phyloP scores from a whole-genome alignment of 2,113 vertebrate genomes.

The Cynoglossus semilaevis region DNA sequence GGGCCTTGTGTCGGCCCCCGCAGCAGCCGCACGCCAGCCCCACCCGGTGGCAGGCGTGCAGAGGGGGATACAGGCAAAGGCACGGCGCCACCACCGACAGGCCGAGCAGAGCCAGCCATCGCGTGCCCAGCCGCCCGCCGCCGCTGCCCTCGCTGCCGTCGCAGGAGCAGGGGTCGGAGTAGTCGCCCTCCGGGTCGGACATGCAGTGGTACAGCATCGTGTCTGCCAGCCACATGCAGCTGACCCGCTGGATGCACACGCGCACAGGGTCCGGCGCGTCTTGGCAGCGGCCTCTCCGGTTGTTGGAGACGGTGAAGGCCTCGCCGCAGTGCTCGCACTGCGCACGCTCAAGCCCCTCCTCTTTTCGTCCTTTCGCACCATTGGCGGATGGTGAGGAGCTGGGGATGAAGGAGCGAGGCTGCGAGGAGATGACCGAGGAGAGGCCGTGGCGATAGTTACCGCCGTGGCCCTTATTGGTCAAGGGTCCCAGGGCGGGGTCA shows the following conservation, averaged over 20 bases:
- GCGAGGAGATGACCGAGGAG: constrained; percentile 81
- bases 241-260: constrained; percentile 88
- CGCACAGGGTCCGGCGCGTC: constrained; percentile 91
- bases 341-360: constrained; percentile 81
- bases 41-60: constrained; percentile 92
- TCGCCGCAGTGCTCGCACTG: constrained; percentile 95
- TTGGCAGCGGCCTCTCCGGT: constrained; percentile 89
- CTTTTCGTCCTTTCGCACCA: constrained; percentile 80
- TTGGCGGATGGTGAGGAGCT: constrained; percentile 58
- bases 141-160: constrained; percentile 84
- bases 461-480: constrained; percentile 73
- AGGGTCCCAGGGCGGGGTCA: constrained; percentile 75
- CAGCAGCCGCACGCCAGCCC: constrained; percentile 92
- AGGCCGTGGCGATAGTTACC: constrained; percentile 41
- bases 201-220: constrained; percentile 99
- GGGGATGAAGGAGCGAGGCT: constrained; percentile 80
- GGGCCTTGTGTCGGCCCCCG: constrained; percentile 93
- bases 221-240: constrained; percentile 99
- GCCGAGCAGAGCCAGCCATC: constrained; percentile 93
- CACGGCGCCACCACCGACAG: constrained; percentile 94
- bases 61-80: constrained; percentile 98
- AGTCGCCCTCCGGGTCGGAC: constrained; percentile 98
- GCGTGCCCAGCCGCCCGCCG: constrained; percentile 86
- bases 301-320: constrained; percentile 88
- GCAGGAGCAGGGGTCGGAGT: constrained; percentile 96